phyloP scores from a whole-genome alignment of 1,140 invertebrate genomes.

The Littorina saxatilis region DNA sequence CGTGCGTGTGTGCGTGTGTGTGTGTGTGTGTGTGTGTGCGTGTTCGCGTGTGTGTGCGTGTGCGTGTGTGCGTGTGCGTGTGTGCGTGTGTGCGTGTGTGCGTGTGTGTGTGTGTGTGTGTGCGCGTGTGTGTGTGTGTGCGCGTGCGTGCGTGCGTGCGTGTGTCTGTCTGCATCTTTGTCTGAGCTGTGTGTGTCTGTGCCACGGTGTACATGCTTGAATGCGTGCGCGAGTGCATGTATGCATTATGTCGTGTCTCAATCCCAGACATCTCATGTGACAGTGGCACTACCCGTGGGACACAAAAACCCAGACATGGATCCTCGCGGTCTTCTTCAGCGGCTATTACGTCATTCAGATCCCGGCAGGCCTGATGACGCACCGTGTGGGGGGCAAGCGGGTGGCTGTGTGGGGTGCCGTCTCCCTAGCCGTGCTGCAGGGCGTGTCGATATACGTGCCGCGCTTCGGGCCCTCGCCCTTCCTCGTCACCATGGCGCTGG shows the following conservation, averaged over 20 bases:
- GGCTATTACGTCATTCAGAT: conserved; percentile 10
- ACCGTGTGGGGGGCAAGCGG: background rate
- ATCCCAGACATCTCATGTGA: too few relatives aligned
- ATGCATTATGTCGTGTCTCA: too few relatives aligned
- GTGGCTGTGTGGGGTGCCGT: background rate
- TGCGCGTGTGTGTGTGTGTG: too few relatives aligned
- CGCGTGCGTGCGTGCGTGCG: too few relatives aligned
- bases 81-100: conserved; percentile 17
- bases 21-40: background rate
- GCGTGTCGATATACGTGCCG: background rate
- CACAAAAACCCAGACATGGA: background rate
- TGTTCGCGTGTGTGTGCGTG: background rate
- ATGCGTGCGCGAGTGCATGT: too few relatives aligned
- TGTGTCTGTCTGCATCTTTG: too few relatives aligned
- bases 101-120: too few relatives aligned
- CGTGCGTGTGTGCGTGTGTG: too few relatives aligned
- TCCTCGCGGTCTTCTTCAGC: background rate
- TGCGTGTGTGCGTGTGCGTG: conserved; percentile 28
- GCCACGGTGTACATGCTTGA: too few relatives aligned
- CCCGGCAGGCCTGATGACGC: background rate
- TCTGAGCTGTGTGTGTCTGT: too few relatives aligned
- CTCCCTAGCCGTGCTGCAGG: background rate
- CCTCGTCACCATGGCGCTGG: background rate
- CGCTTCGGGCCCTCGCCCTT: background rate
- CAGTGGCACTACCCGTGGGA: conserved; percentile 3